Percentiles rank a stretch among this genome's conserved stretches.
Evolutionary conservation across 2,113 vertebrate genomes (phyloP).

Genomic region (Uria lomvia): DNA sequence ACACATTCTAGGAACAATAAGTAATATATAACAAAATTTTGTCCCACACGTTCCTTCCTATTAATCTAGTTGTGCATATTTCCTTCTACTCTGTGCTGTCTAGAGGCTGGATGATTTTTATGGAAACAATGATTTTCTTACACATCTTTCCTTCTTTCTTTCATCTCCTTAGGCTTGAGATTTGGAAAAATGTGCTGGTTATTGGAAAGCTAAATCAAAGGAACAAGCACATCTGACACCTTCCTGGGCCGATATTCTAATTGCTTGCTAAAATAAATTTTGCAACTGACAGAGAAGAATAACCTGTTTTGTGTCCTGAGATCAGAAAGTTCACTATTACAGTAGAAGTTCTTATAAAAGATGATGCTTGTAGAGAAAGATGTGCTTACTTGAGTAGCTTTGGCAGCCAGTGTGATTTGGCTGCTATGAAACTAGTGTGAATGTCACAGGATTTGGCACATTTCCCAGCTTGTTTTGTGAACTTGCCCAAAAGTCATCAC

Average conservation of each 20-base stretch:
- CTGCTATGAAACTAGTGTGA: not conserved
- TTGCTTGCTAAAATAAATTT: not conserved
- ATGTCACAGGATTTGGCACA: constrained; percentile 19
- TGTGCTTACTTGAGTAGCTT: not conserved
- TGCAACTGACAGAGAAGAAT: not conserved
- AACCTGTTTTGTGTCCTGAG: not conserved
- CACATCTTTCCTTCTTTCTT: not conserved
- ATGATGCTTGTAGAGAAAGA: not conserved
- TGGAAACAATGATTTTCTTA: not conserved
- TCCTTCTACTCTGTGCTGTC: not conserved
- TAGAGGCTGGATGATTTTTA: not conserved
- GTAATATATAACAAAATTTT: not conserved
- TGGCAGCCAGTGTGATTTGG: constrained; percentile 2
- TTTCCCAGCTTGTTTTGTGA: not conserved
- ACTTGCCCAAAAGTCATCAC: constrained; percentile 32
- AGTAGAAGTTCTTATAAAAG: not conserved
- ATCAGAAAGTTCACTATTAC: not conserved
- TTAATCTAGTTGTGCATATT: not conserved
- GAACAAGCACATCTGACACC: not conserved
- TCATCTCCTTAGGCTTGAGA: not conserved
- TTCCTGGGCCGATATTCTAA: not conserved
- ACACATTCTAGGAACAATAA: not conserved
- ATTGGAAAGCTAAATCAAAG: not conserved
- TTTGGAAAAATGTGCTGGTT: not conserved
- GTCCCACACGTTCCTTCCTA: not conserved